Evolutionary conservation across 2,113 vertebrate species (phyloP).

Genomic region (Oplegnathus fasciatus): DNA sequence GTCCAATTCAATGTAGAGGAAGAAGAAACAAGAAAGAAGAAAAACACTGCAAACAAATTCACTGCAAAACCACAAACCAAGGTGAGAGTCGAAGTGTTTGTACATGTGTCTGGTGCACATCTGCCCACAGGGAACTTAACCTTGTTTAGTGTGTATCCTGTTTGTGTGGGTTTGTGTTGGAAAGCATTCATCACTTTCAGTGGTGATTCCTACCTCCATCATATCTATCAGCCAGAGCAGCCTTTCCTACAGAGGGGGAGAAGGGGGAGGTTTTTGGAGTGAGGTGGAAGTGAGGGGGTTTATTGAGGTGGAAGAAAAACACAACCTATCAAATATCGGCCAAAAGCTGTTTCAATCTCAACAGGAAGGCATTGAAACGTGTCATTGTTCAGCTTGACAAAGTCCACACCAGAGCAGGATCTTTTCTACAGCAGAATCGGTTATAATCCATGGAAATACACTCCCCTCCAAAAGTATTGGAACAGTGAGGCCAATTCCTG

Average conservation of each 20-base stretch:
- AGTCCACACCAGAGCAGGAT: slow-evolving; percentile 16
- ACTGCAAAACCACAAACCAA: slow-evolving; percentile 50
- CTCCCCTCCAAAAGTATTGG: too few species aligned
- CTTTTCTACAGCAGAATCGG: slow-evolving; percentile 17
- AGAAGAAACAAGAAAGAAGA: neutral
- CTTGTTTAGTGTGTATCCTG: slow-evolving; percentile 10
- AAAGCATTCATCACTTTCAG: slow-evolving; percentile 47
- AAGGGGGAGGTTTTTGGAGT: neutral
- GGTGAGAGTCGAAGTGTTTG: slow-evolving; percentile 2
- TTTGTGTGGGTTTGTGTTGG: slow-evolving; percentile 32
- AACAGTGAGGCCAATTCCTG: too few species aligned
- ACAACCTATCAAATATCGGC: slow-evolving; percentile 43
- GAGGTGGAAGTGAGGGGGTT: neutral
- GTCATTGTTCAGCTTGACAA: slow-evolving; percentile 24
- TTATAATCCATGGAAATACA: slow-evolving; percentile 26
- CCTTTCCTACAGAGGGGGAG: slow-evolving; percentile 86
- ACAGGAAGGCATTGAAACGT: slow-evolving; percentile 36
- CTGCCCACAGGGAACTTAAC: slow-evolving; percentile 18
- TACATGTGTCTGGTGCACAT: slow-evolving; percentile 2
- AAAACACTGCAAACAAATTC: slow-evolving; percentile 66
- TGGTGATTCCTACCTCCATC: slow-evolving; percentile 94
- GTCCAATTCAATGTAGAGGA: neutral
- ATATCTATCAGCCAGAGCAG: slow-evolving; percentile 99
- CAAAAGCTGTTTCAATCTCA: slow-evolving; percentile 30
- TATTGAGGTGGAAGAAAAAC: slow-evolving; percentile 46